Base-by-base conservation (phyloP, 2,797 vertebrate species). In the Fringilla coelebs region DNA sequence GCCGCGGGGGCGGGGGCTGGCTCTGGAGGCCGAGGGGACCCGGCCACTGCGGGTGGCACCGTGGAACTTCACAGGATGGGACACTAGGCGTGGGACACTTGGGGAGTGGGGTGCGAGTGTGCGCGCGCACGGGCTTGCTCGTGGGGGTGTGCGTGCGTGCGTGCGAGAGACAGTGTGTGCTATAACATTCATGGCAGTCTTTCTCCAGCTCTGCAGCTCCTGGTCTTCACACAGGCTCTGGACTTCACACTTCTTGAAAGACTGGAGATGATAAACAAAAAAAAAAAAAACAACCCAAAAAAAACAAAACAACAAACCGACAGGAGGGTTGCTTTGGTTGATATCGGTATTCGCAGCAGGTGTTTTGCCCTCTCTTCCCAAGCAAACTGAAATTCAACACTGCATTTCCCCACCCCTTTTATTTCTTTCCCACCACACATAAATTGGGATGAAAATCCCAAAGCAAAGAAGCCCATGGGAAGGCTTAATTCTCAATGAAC, bases 131-230 rank as follows among this genome's bases (percentile, higher is more conserved):
- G 94, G 93, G 93, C 88, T 92, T 82, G 96, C 94, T 91, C 65
- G 96, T 91, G 93, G 96, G 86, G 96, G 96, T 85, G 95, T 76
- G 90, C 58, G 95, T 94, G 91, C 66, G 95, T 92, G 88, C 62
- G 95, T 93, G 93, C 75, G 92, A 76, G 93, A 96, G 97, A 97
- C 96, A 90, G 94, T 97, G 96, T 98, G 98, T 98, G 97, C 98
- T 98, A 96, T 94, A 97, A 98, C 95, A 95, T 98, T 98, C 97
- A 96, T 97, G 94, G 86, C 97, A 97, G 97, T 98, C 97, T 97
- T 98, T 96, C 97, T 95, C 94, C 96, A 80, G n/a, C 94, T 91
- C 88, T 92, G 97, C 94, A 95, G 96, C 96, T 98, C 96, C 95
- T 97, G 95, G 34, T 97, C 97, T 87, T 74, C 89, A 96, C 95